These are phyloP conservation scores for Embidobia sp. DNA, from an alignment of 2,888 invertebrate species.

Conservation along the genomic window DNA sequence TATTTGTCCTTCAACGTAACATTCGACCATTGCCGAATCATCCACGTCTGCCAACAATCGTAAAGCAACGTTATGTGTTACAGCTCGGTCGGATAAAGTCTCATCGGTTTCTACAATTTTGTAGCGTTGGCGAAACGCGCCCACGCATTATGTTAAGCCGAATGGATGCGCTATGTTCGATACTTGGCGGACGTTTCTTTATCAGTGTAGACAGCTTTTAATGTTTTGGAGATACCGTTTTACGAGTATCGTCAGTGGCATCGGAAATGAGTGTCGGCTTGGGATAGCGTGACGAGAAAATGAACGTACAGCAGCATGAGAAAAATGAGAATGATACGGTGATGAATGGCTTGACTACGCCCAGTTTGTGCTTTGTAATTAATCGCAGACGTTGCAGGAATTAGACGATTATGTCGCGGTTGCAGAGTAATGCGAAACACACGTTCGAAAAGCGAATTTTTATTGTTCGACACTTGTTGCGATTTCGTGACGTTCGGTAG, in stretches of 20 bases:
- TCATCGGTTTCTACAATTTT: too few relatives aligned
- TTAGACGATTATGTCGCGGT: constrained; percentile 40
- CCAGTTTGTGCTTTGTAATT: constrained; percentile 44
- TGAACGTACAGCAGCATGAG: constrained; percentile 28
- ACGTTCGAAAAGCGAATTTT: constrained; percentile 4
- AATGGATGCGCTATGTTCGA: constrained; percentile 66
- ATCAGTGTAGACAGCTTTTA: constrained; percentile 64
- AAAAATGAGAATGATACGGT: constrained; percentile 52
- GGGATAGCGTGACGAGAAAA: constrained; percentile 60
- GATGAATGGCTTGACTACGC: constrained; percentile 34
- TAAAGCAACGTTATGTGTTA: too few relatives aligned
- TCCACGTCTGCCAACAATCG: too few relatives aligned
- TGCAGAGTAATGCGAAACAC: constrained; percentile 8
- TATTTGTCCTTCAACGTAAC: too few relatives aligned
- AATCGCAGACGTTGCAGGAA: constrained; percentile 34
- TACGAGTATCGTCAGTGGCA: constrained; percentile 65
- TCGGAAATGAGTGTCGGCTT: constrained; percentile 53
- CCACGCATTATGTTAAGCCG: constrained; percentile 58
- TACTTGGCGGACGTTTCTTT: constrained; percentile 50
- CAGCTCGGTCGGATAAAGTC: too few relatives aligned
- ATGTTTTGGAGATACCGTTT: constrained; percentile 64
- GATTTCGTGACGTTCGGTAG: not conserved
- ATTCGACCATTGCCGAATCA: too few relatives aligned
- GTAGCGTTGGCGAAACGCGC: too few relatives aligned
- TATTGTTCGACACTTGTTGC: constrained; percentile 39